A percentile compares a stretch with the other conserved stretches of the same genome.
Evolutionary conservation across 2,113 vertebrate genomes (phyloP).

Genomic region (Platanista minor): DNA sequence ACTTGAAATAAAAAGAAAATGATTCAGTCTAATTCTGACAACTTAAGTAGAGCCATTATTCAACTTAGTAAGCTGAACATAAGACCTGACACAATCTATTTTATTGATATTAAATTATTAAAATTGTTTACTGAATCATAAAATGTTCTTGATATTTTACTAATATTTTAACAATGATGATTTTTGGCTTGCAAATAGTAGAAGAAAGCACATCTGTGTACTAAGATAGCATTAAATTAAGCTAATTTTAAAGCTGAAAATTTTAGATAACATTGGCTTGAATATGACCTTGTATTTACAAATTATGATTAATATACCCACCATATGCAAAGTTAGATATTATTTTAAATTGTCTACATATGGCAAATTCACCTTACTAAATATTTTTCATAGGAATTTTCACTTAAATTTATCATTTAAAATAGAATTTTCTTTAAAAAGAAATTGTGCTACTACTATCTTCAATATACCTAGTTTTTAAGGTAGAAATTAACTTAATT

Average conservation of each 20-base stretch:
- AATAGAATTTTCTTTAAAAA: neutral
- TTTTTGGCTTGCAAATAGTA: neutral
- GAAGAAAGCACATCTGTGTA: neutral
- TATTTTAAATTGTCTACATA: neutral
- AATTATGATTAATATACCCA: neutral
- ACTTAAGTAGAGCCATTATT: neutral
- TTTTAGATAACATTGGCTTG: neutral
- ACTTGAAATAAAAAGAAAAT: neutral
- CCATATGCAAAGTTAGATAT: neutral
- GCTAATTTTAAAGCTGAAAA: neutral
- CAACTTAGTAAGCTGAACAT: neutral
- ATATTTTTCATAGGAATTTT: neutral
- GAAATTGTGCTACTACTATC: neutral
- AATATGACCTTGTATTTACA: neutral
- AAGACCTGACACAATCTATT: neutral
- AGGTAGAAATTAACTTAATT: neutral
- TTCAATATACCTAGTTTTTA: neutral
- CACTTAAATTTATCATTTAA: neutral
- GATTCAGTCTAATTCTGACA: neutral
- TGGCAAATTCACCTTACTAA: neutral
- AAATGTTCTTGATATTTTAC: neutral
- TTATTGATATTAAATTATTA: constrained; percentile 13
- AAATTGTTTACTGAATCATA: neutral
- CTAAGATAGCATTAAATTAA: neutral
- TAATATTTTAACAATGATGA: neutral